phyloP scores from a whole-genome alignment of 2,113 vertebrate genomes.

The Entomyzon cyanotis region DNA sequence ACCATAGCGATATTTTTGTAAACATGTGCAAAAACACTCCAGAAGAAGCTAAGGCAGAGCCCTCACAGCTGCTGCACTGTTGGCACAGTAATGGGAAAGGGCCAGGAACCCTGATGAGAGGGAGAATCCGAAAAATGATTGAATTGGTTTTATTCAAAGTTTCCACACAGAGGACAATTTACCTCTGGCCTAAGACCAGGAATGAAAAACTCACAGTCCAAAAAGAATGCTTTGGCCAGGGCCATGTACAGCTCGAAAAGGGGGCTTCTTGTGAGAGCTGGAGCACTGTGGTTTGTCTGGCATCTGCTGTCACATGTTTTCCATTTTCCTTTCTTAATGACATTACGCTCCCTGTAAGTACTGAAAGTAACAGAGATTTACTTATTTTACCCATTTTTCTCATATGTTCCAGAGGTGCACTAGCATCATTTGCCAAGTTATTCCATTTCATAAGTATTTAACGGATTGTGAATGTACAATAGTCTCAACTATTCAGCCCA shows the following conservation, averaged over 20 bases:
- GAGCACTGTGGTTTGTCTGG: constrained; percentile 34
- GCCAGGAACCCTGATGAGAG: neutral
- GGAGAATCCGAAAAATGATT: neutral
- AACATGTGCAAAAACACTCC: neutral
- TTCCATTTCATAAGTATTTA: neutral
- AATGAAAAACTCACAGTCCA: neutral
- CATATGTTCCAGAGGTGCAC: neutral
- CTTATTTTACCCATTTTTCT: constrained; percentile 14
- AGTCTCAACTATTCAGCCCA: neutral
- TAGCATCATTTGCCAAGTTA: neutral
- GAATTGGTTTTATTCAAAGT: neutral
- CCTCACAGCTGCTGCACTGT: neutral
- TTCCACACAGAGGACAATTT: constrained; percentile 24
- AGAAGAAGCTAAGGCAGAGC: neutral
- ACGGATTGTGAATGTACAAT: neutral
- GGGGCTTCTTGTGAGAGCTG: constrained; percentile 37
- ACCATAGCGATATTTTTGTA: neutral
- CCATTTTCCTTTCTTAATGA: constrained; percentile 54
- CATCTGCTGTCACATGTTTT: constrained; percentile 44
- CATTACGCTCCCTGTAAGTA: constrained; percentile 8
- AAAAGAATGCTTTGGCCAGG: constrained; percentile 8
- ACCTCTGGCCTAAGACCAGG: constrained; percentile 41
- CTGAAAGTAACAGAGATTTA: neutral
- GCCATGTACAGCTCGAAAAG: neutral
- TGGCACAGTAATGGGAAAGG: rapidly evolving